Evolutionary conservation across 2,888 invertebrate genomes (phyloP).

Genomic region (Ophion costatus): DNA sequence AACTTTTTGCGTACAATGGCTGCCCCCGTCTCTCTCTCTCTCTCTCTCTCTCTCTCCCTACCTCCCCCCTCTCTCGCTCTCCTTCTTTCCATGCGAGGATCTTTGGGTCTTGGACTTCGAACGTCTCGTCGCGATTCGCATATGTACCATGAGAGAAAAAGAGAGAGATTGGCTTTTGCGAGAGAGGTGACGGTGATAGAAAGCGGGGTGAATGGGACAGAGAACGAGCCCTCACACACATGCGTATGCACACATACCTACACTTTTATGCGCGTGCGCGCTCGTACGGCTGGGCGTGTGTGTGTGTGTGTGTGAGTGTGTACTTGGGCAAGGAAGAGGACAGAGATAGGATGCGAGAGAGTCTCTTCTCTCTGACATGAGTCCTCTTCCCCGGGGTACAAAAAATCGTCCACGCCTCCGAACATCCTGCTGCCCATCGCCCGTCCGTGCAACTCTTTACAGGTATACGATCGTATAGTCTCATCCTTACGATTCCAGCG

Average conservation of each 20-base stretch:
- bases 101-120: constrained; percentile 29
- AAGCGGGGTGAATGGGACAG: constrained; percentile 42
- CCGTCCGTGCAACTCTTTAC: constrained; percentile 36
- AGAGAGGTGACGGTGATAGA: background rate
- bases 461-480: constrained; percentile 14
- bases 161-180: background rate
- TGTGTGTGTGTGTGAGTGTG: background rate
- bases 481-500: constrained; percentile 40
- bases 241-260: background rate
- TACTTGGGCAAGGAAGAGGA: constrained; percentile 69
- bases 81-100: constrained; percentile 18
- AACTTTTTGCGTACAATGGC: constrained; percentile 79
- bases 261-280: background rate
- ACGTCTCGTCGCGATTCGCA: constrained; percentile 23
- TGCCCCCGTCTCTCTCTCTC: constrained; percentile 50
- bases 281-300: background rate
- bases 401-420: constrained; percentile 81
- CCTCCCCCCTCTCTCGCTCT: background rate
- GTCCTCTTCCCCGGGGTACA: constrained; percentile 62
- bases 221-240: constrained; percentile 1
- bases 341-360: constrained; percentile 47
- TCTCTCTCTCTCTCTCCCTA: constrained; percentile 10
- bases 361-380: constrained; percentile 35
- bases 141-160: constrained; percentile 1
- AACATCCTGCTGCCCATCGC: constrained; percentile 75